Percentiles rank a stretch among this genome's conserved stretches.
These are phyloP conservation scores for Amaurobius ferox DNA, from an alignment of 2,888 invertebrate species.

Conservation along the genomic window DNA sequence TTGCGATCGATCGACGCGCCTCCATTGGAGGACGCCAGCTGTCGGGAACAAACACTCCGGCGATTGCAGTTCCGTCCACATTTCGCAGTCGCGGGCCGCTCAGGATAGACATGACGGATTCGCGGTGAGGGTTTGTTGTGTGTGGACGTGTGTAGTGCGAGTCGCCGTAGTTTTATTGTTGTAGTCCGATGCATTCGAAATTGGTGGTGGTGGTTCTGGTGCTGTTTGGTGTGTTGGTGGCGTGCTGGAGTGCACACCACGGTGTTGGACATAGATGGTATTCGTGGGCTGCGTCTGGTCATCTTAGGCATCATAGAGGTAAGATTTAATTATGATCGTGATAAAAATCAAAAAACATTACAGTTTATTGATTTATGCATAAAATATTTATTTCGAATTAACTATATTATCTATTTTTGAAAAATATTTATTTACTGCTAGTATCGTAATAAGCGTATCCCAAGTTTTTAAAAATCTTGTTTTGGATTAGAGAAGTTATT, in stretches of 20 bases:
- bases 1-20: slow-evolving; percentile 42
- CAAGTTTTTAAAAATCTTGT: too few species aligned
- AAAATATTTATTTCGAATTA: too few species aligned
- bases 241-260: not conserved
- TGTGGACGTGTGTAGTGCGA: slow-evolving; percentile 18
- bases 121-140: not conserved
- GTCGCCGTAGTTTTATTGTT: not conserved
- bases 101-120: slow-evolving; percentile 43
- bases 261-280: slow-evolving; percentile 64
- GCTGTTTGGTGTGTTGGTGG: not conserved
- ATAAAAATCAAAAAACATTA: too few species aligned
- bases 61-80: slow-evolving; percentile 25
- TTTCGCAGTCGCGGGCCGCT: slow-evolving; percentile 23
- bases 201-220: not conserved
- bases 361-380: too few species aligned
- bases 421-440: too few species aligned
- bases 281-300: slow-evolving; percentile 67
- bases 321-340: not conserved
- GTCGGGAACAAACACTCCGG: slow-evolving; percentile 28
- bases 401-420: too few species aligned
- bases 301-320: slow-evolving; percentile 67
- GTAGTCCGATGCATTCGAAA: slow-evolving; percentile 7
- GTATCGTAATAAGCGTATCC: too few species aligned
- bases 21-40: slow-evolving; percentile 52
- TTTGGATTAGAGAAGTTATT: too few species aligned